Base-by-base conservation (phyloP, 2,113 vertebrate species). In the Sceloporus undulatus region DNA sequence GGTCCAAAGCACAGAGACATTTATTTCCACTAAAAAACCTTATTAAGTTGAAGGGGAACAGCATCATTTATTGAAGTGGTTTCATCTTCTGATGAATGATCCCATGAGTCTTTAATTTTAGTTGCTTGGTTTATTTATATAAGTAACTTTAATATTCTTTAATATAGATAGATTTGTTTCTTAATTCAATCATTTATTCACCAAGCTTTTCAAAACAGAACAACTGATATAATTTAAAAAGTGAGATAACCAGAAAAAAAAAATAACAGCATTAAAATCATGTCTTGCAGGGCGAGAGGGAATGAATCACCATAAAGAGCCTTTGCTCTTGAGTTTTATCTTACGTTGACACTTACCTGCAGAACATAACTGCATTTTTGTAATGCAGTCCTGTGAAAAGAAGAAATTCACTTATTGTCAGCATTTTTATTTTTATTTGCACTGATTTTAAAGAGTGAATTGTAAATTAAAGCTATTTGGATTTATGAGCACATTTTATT, bases 391-490 rank as follows among this genome's bases (percentile, higher is more conserved):
- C 90, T 88, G 1, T 94, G 90, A 91, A 90, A 90, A 82, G 87
- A 86, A 89, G 88, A 95, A 75, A 75, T 82, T 91, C 86, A 52
- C 79, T 84, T 89, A 91, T 59, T 56, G 80, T 95, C 89, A 86
- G 89, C 56, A 73, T 81, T 73, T 42, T 93, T 93, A 85, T 73
- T 56, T 84, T 93, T 85, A 76, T 62, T 92, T 96, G 95, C 94
- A 96, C 96, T 96, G 94, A 95, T 91, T 94, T 95, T 92, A 77
- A 91, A 91, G 93, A 88, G 91, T 83, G 85, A 91, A 91, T 93
- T 94, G 88, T 96, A 93, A 92, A 90, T 87, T 88, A 87, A 81
- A 83, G 86, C 83, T 88, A 76, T 87, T 93, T 38, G 81, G 40
- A 2, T 5, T 23, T 96, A 89, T 95, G 89, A 95, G 88, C 77